Conservation (phyloP, 2,797 vertebrate species). For the Channallabes apus region DNA sequence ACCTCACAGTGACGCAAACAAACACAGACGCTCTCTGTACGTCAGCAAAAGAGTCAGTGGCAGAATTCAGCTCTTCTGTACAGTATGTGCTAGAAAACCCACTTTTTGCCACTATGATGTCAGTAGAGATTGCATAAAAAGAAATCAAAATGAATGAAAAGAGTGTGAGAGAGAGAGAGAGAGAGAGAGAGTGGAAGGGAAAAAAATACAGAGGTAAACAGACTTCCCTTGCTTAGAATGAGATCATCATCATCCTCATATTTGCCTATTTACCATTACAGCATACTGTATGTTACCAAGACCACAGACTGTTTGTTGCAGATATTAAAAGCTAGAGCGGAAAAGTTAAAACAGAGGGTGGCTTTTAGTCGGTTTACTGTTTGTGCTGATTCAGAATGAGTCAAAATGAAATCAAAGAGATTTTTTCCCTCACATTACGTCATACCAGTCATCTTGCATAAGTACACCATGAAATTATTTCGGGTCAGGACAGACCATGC, state of each 20-base stretch:
- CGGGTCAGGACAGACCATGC: conserved; percentile 29
- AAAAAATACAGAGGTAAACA: conserved; percentile 49
- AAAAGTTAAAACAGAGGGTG: conserved; percentile 36
- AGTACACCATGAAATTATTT: not conserved
- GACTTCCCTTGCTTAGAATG: conserved; percentile 34
- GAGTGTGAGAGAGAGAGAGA: conserved; percentile 19
- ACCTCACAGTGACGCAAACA: not conserved
- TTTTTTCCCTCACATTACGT: not conserved
- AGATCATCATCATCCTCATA: conserved; percentile 44
- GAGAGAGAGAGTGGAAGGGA: conserved; percentile 21
- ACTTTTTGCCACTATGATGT: conserved; percentile 19
- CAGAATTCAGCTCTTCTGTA: not conserved
- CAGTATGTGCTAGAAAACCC: not conserved
- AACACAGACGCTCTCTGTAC: not conserved
- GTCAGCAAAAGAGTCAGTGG: not conserved
- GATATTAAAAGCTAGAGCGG: conserved; percentile 46
- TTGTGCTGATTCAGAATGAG: conserved; percentile 12
- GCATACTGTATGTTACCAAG: conserved; percentile 51
- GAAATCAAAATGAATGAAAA: conserved; percentile 19
- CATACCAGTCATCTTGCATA: not conserved
- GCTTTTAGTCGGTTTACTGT: conserved; percentile 30
- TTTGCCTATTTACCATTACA: conserved; percentile 31
- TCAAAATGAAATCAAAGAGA: too few relatives aligned
- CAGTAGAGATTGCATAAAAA: conserved; percentile 24
- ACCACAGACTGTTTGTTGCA: conserved; percentile 62